Evolutionary conservation across 2,797 vertebrate species (phyloP).

Genomic region (Carcharodon carcharias): DNA sequence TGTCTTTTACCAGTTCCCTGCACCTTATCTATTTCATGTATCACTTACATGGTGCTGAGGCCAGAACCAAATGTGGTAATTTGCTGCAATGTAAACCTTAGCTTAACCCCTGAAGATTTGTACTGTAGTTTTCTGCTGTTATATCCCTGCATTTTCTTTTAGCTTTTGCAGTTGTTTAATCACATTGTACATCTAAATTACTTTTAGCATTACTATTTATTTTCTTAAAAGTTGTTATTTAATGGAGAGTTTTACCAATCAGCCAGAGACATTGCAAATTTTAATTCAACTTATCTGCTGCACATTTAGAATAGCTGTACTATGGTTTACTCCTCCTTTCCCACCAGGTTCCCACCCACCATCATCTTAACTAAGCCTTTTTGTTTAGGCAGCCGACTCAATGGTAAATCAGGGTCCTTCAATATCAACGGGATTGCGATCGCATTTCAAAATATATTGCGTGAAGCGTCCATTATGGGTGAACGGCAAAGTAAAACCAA

Average conservation of each 20-base stretch:
- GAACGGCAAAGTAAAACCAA: background rate
- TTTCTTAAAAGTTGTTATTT: background rate
- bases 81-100: background rate
- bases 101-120: background rate
- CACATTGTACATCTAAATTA: background rate
- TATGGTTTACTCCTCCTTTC: background rate
- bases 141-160: background rate
- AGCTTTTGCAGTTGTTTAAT: background rate
- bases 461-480: background rate
- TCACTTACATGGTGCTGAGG: background rate
- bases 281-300: no score
- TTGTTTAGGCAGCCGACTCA: background rate
- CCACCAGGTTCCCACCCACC: background rate
- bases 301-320: background rate
- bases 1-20: background rate
- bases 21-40: background rate
- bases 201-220: background rate
- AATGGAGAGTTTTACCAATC: background rate
- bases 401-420: background rate
- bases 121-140: background rate
- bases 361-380: background rate
- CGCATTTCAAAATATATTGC: background rate
- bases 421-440: background rate
- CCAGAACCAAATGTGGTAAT: background rate
- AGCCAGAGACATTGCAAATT: background rate